Base-by-base conservation (phyloP, 2,797 vertebrate genomes). In the Prionace glauca region DNA sequence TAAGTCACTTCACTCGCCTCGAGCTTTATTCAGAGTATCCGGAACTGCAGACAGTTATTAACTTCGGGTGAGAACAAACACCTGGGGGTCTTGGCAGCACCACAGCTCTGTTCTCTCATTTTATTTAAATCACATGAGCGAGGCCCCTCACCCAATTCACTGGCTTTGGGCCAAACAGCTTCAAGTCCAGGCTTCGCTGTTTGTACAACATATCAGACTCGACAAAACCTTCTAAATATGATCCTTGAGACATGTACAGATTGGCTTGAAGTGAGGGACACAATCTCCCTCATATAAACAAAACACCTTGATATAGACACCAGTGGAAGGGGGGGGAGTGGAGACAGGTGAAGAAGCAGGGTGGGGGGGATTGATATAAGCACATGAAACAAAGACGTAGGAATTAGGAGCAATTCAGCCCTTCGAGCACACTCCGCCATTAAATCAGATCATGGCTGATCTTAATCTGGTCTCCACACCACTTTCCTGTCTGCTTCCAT, bases 1-100 rank as follows among this genome's bases (percentile, higher is more conserved):
- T 92, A 50, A 88, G 50, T 32, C 0, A 50, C 86, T 90, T n/a
- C 41, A 8, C n/a, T 92, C 32, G 65, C 90, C 88, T 24, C n/a
- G 62, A 41, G 65, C 3, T 69, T 24, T 69, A 36, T 9, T 92
- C 62, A 24, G 32, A 41, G 32, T 67, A 18, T 69, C 62, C n/a
- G 90, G 90, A 92, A 69, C 65, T 92, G 90, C 65, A 67, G n/a
- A 92, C 20, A 92, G 90, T 92, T 92, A 92, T 92, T 92, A 92
- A 65, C 65, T 92, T 69, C 41, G 90, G 90, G 90, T 92, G 90
- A 92, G 90, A 92, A 69, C n/a, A 69, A 92, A 92, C 90, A 92
- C 65, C 90, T 92, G 90, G 90, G 65, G 90, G 20, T 92, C 65
- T 92, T 92, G 90, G 90, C 90, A 92, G 22, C 62, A 4, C n/a